These are phyloP conservation scores for Corynorhinus townsendii DNA, from an alignment of 2,113 vertebrate species.

Conservation along the genomic window DNA sequence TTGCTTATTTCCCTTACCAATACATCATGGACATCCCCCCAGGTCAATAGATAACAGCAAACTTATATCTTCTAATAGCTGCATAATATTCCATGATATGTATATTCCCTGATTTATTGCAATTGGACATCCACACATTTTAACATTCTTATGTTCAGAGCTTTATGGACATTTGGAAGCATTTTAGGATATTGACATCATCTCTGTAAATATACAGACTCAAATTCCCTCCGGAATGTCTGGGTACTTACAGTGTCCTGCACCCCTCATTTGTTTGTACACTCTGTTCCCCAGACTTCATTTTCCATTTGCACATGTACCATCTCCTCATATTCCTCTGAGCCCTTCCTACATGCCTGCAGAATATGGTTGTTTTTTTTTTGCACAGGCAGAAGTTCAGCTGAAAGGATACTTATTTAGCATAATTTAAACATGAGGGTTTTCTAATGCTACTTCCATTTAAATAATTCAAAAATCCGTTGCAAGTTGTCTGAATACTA, in stretches of 20 bases:
- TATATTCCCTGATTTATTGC: not conserved
- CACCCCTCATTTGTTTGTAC: not conserved
- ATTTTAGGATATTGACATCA: not conserved
- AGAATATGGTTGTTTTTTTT: not conserved
- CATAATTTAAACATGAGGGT: conserved; percentile 21
- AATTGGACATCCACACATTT: not conserved
- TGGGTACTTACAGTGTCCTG: not conserved
- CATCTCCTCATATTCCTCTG: not conserved
- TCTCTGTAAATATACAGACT: not conserved
- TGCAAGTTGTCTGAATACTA: not conserved
- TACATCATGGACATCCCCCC: fast-evolving
- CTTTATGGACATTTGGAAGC: not conserved
- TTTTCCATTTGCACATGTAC: not conserved
- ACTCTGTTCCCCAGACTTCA: not conserved
- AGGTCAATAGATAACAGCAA: not conserved
- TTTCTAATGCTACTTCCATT: not conserved
- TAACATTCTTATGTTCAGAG: not conserved
- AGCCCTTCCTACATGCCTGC: not conserved
- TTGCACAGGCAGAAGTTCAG: not conserved
- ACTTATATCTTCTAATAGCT: not conserved
- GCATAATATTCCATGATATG: not conserved
- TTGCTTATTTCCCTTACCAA: not conserved
- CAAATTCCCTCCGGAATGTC: not conserved
- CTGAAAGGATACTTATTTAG: conserved; percentile 7
- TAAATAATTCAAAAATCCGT: not conserved